Conservation (phyloP, 2,888 invertebrate species). For the Phengaris alcon region DNA sequence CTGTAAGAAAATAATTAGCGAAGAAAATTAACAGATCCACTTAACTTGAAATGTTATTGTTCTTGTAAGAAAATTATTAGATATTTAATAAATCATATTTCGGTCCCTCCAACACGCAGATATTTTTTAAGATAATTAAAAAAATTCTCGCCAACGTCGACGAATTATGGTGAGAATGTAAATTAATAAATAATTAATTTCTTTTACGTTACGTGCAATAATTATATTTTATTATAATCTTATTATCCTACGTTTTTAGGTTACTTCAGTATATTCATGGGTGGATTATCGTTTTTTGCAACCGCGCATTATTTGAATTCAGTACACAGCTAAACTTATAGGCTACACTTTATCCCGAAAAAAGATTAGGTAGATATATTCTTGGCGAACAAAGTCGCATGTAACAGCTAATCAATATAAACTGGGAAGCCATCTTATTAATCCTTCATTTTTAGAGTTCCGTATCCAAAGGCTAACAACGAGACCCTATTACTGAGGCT, state of each 20-base stretch:
- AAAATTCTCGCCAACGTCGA: not conserved
- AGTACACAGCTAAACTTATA: too few species aligned
- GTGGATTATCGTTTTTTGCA: too few species aligned
- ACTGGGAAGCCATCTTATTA: not conserved
- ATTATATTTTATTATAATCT: not conserved
- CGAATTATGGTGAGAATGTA: not conserved
- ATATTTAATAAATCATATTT: constrained; percentile 16
- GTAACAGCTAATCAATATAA: too few species aligned
- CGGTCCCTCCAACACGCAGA: constrained; percentile 6
- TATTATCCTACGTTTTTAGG: not conserved
- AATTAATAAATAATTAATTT: constrained; percentile 11
- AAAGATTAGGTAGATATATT: too few species aligned
- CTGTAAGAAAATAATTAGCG: not conserved
- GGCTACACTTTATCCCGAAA: too few species aligned
- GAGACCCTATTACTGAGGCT: too few species aligned
- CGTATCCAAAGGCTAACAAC: too few species aligned
- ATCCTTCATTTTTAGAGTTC: not conserved
- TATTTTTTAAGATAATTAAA: constrained; percentile 3
- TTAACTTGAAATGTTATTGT: not conserved
- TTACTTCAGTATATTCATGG: too few species aligned
- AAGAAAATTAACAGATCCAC: not conserved
- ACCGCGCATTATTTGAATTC: too few species aligned
- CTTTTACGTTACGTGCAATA: constrained; percentile 4
- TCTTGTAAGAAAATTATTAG: not conserved
- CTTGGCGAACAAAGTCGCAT: too few species aligned